These are phyloP conservation scores for Stenopsyche tienmushanensis DNA, from an alignment of 1,140 invertebrate species.

Conservation along the genomic window DNA sequence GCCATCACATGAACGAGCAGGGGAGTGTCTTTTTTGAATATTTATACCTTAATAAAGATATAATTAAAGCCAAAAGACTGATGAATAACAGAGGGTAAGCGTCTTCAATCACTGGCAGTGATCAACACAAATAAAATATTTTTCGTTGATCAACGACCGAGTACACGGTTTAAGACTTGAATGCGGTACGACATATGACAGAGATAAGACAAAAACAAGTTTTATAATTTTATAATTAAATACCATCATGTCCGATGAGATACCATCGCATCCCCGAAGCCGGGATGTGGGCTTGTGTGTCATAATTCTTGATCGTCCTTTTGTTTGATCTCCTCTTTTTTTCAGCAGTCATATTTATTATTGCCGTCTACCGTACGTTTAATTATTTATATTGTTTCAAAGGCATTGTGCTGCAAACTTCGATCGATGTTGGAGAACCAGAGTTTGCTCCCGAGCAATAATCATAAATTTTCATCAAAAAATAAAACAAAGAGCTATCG, in stretches of 20 bases:
- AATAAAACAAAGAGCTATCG: too few relatives aligned
- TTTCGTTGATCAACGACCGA: neutral
- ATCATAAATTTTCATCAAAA: too few relatives aligned
- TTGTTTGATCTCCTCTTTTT: slow-evolving; percentile 21
- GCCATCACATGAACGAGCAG: too few relatives aligned
- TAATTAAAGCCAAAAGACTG: neutral
- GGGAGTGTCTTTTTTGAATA: too few relatives aligned
- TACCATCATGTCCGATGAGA: slow-evolving; percentile 35
- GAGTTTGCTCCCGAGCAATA: neutral
- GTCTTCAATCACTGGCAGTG: neutral
- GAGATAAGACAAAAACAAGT: slow-evolving; percentile 28
- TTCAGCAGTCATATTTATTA: slow-evolving; percentile 22
- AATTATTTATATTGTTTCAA: slow-evolving; percentile 30
- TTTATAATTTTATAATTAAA: slow-evolving; percentile 39
- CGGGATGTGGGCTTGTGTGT: slow-evolving; percentile 27
- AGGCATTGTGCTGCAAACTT: neutral
- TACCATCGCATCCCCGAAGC: slow-evolving; percentile 29
- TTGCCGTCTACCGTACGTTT: slow-evolving; percentile 11
- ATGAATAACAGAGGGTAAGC: neutral
- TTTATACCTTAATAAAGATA: too few relatives aligned
- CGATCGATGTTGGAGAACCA: neutral
- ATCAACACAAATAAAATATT: neutral
- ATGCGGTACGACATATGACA: slow-evolving; percentile 7
- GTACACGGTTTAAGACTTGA: neutral
- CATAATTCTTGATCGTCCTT: slow-evolving; percentile 34